phyloP scores from a whole-genome alignment of 2,797 vertebrate species.

The Eurystomus glaucurus region DNA sequence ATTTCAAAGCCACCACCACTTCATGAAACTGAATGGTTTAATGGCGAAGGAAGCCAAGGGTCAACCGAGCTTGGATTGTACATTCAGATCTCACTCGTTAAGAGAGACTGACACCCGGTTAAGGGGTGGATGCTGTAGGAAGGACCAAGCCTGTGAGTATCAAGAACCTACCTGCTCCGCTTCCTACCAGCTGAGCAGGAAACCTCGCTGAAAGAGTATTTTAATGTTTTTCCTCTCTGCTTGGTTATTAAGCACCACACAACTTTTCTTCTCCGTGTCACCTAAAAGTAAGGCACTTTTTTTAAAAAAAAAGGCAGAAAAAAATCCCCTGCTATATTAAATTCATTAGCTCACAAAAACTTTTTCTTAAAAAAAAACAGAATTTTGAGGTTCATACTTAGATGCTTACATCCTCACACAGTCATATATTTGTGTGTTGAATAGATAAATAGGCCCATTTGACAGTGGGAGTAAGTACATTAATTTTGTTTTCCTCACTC shows the following conservation, averaged over 20 bases:
- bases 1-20: conserved; percentile 10
- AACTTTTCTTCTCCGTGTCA: background rate
- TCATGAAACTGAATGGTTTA: conserved; percentile 19
- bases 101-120: background rate
- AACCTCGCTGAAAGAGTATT: background rate
- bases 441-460: background rate
- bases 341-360: background rate
- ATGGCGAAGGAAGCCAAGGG: conserved; percentile 28
- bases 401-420: background rate
- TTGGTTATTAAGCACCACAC: background rate
- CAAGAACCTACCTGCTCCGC: background rate
- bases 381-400: background rate
- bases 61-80: background rate
- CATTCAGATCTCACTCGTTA: background rate
- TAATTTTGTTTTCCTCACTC: background rate
- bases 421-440: background rate
- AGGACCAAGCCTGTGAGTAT: background rate
- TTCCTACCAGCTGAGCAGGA: background rate
- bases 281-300: background rate
- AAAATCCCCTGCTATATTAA: fast-evolving
- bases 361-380: background rate
- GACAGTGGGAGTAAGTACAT: background rate
- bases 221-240: background rate
- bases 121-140: background rate
- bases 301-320: no score